Conservation (phyloP, 2,888 invertebrate species). For the Agriotes lineatus region DNA sequence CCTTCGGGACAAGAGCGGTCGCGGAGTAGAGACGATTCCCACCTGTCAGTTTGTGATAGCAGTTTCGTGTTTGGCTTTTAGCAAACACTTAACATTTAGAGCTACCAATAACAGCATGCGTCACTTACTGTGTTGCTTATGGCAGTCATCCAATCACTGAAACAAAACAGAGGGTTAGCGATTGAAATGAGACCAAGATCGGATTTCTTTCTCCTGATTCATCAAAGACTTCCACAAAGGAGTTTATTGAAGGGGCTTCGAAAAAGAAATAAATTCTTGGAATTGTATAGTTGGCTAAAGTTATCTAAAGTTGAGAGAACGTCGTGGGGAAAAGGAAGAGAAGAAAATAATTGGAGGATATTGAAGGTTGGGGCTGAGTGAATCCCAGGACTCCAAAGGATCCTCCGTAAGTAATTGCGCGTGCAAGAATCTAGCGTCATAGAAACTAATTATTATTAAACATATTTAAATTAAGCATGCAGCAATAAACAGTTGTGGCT, state of each 20-base stretch:
- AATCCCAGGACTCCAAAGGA: conserved; percentile 11
- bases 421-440: background rate
- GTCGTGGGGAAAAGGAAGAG: conserved; percentile 8
- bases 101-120: too few relatives aligned
- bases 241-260: conserved; percentile 11
- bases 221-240: conserved; percentile 16
- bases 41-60: too few relatives aligned
- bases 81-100: background rate
- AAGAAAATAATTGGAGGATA: conserved; percentile 26
- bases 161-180: conserved; percentile 37
- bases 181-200: background rate
- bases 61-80: background rate
- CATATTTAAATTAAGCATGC: conserved; percentile 10
- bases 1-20: background rate
- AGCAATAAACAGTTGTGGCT: background rate
- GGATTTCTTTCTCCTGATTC: conserved; percentile 7
- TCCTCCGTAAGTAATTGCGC: conserved; percentile 7
- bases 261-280: conserved; percentile 12
- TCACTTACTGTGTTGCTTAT: conserved; percentile 82
- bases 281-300: conserved; percentile 26
- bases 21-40: background rate
- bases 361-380: conserved; percentile 19
- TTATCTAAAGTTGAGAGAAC: conserved; percentile 22
- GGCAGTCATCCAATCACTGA: conserved; percentile 84
- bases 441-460: background rate